Base-by-base conservation (phyloP, 2,797 vertebrate species). In the Lepilemur ruficaudatus region DNA sequence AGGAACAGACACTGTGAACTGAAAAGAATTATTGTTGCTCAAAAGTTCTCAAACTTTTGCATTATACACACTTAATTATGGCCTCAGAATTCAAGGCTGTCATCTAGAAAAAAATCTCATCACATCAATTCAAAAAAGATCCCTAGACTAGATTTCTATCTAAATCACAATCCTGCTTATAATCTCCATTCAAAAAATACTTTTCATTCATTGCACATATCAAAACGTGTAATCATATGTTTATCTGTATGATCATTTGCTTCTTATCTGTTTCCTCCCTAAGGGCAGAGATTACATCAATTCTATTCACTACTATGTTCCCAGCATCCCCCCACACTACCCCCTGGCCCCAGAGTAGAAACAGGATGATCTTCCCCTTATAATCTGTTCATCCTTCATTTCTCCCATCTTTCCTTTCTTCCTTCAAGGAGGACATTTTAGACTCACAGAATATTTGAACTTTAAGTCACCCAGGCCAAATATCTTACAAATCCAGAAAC, bases 71-170 rank as follows among this genome's bases (percentile, higher is more conserved):
- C 70, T 87, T 72, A 91, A 84, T 79, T 28, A 76, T 1, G 69
- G 48, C 59, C 83, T 94, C 59, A 76, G 57, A 83, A 89, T 14
- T 12, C 28, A 86, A 80, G 46, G 78, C 0, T 69, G 23, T 85
- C 61, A 85, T 52, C 69, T 91, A 79, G 75, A 28, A 85, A 85
- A 95, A 85, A 95, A 93, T 52, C 38, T 83, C 72, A 50, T 65
- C 11, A 0, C 41, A 86, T 85, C 46, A 70, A 50, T 72, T 91
- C 13, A 91, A 94, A 94, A 82, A 57, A 78, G 23, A 14, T 86
- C n/a, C 30, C 79, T 41, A n/a, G 52, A 89, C n/a, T 61, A 83
- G 70, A 93, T 70, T 95, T 95, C 46, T 41, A 89, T 43, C 73
- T 86, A 86, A 81, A 75, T 76, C 46, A 17, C n/a, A 91, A 78